Conservation (phyloP, 2,888 invertebrate species). For the Lasioglossum zephyrum region DNA sequence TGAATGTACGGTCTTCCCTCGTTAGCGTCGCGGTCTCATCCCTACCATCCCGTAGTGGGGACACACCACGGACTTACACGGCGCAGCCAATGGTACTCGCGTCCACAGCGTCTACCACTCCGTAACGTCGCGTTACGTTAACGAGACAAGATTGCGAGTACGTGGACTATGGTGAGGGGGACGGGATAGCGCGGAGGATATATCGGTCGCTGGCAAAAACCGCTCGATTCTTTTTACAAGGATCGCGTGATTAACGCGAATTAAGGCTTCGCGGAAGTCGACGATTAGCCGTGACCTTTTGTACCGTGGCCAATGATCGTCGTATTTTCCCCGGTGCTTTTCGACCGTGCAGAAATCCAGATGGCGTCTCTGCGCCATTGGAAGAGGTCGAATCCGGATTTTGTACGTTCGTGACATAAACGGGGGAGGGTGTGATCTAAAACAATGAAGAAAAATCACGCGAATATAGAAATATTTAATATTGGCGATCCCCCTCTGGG, state of each 20-base stretch:
- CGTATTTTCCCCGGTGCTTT: not conserved
- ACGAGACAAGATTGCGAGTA: not conserved
- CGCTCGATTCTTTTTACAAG: not conserved
- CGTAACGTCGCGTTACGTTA: not conserved
- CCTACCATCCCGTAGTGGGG: not conserved
- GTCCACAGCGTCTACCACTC: not conserved
- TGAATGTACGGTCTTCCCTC: not conserved
- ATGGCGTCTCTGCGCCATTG: not conserved
- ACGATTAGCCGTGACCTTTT: slow-evolving; percentile 26
- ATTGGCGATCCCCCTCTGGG: too few relatives aligned
- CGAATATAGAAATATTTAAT: too few relatives aligned
- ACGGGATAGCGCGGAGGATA: not conserved
- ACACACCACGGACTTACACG: not conserved
- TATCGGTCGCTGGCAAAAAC: not conserved
- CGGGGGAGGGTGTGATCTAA: not conserved
- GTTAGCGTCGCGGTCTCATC: not conserved
- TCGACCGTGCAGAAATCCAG: not conserved
- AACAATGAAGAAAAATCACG: not conserved
- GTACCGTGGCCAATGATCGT: not conserved
- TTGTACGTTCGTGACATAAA: not conserved
- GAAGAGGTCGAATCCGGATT: not conserved
- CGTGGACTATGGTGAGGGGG: not conserved
- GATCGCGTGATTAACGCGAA: slow-evolving; percentile 26
- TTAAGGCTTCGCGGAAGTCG: not conserved
- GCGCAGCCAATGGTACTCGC: not conserved